Percentiles rank a stretch among this genome's conserved stretches.
These are phyloP conservation scores for Harpegnathos saltator DNA, from an alignment of 1,140 invertebrate species.

Conservation along the genomic window DNA sequence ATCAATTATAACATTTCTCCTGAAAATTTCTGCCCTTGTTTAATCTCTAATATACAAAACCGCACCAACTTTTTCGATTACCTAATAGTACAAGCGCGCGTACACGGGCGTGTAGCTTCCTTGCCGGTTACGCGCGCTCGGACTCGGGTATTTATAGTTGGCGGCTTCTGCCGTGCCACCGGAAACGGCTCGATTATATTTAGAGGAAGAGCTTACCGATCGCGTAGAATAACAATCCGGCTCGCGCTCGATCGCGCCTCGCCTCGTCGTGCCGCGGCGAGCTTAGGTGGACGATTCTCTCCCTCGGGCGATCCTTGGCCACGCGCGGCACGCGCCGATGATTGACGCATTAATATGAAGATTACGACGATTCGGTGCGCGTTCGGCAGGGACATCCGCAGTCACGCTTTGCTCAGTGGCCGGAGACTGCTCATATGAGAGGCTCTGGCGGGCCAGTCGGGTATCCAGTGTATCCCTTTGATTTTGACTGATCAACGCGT, in stretches of 20 bases:
- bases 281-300: slow-evolving; percentile 35
- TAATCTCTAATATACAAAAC: too few relatives aligned
- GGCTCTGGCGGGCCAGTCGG: background rate
- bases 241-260: slow-evolving; percentile 30
- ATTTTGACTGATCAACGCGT: background rate
- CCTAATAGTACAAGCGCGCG: slow-evolving; percentile 47
- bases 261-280: too few relatives aligned
- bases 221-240: slow-evolving; percentile 67
- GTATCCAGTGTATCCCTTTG: background rate
- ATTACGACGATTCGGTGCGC: background rate
- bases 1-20: too few relatives aligned
- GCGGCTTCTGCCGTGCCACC: slow-evolving; percentile 61
- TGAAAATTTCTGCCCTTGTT: too few relatives aligned
- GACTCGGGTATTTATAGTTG: slow-evolving; percentile 72
- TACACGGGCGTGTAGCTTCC: slow-evolving; percentile 59
- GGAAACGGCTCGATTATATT: slow-evolving; percentile 75
- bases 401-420: background rate
- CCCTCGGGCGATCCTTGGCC: slow-evolving; percentile 14
- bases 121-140: slow-evolving; percentile 42
- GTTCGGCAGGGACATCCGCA: background rate
- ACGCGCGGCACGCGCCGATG: background rate
- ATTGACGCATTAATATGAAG: slow-evolving; percentile 47
- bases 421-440: background rate
- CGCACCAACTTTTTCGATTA: too few relatives aligned
- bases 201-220: slow-evolving; percentile 71